A percentile compares a stretch with the other conserved stretches of the same genome.
Conservation (phyloP, 2,888 invertebrate genomes). For the Carpatolechia fugitivella region DNA sequence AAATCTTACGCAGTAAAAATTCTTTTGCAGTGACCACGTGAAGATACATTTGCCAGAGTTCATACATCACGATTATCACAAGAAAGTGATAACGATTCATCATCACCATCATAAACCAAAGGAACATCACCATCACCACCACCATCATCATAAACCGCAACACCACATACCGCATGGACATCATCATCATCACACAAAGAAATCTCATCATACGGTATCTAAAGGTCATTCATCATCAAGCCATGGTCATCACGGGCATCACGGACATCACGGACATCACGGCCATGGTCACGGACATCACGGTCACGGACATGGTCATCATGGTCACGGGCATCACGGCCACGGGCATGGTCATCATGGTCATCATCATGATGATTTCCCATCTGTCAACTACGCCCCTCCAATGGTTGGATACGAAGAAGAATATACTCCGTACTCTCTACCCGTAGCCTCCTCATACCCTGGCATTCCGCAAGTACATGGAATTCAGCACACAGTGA, state of each 20-base stretch:
- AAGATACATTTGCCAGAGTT: constrained; percentile 80
- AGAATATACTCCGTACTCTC: constrained; percentile 31
- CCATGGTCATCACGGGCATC: constrained; percentile 37
- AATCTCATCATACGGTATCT: constrained; percentile 37
- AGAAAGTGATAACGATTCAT: constrained; percentile 79
- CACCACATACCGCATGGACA: constrained; percentile 49
- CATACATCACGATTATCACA: constrained; percentile 80
- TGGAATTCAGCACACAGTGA: constrained; percentile 59
- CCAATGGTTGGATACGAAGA: constrained; percentile 53
- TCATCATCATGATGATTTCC: constrained; percentile 48
- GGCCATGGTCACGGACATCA: constrained; percentile 38
- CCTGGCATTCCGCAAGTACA: constrained; percentile 40
- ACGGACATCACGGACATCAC: constrained; percentile 41
- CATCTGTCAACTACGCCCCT: constrained; percentile 42
- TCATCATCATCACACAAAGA: constrained; percentile 46
- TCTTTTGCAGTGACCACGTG: constrained; percentile 75
- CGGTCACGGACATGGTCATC: constrained; percentile 19
- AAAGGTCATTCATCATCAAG: constrained; percentile 21
- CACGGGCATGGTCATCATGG: too few relatives aligned
- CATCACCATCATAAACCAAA: constrained; percentile 73
- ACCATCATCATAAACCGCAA: constrained; percentile 42
- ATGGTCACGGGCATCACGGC: constrained; percentile 38
- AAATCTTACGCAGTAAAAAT: too few relatives aligned
- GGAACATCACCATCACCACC: constrained; percentile 68
- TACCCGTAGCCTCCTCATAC: constrained; percentile 28